Conservation (phyloP, 2,888 invertebrate genomes). For the Acronicta alni region DNA sequence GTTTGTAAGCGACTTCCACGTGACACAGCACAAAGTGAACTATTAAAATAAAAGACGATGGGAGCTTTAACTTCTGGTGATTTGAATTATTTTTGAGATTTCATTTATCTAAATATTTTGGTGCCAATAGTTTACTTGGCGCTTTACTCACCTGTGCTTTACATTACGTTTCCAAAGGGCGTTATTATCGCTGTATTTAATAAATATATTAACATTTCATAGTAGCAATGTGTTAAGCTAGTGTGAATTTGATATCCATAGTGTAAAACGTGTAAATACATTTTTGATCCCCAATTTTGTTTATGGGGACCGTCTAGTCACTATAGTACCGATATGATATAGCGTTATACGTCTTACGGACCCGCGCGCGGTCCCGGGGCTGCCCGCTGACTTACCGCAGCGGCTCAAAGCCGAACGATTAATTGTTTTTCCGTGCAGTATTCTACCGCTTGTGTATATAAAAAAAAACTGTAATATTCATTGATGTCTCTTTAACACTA, state of each 20-base stretch:
- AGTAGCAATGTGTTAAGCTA: conserved; percentile 76
- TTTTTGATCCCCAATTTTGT: conserved; percentile 67
- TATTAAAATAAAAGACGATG: conserved; percentile 62
- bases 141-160: conserved; percentile 60
- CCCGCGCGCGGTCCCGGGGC: conserved; percentile 35
- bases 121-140: conserved; percentile 69
- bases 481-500: conserved; percentile 41
- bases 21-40: conserved; percentile 81
- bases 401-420: conserved; percentile 69
- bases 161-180: conserved; percentile 67
- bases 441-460: conserved; percentile 79
- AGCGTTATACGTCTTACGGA: conserved; percentile 53
- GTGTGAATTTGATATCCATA: conserved; percentile 81
- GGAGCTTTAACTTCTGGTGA: conserved; percentile 69
- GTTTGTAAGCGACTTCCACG: conserved; percentile 79
- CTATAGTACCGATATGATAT: conserved; percentile 73
- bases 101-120: conserved; percentile 65
- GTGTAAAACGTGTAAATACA: conserved; percentile 79
- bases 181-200: conserved; percentile 66
- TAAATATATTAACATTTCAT: conserved; percentile 61
- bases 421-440: conserved; percentile 71
- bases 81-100: conserved; percentile 77
- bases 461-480: conserved; percentile 47
- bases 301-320: conserved; percentile 82
- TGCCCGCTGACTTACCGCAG: conserved; percentile 41